phyloP scores from a whole-genome alignment of 2,888 invertebrate genomes.

The Nymphalis urticae region DNA sequence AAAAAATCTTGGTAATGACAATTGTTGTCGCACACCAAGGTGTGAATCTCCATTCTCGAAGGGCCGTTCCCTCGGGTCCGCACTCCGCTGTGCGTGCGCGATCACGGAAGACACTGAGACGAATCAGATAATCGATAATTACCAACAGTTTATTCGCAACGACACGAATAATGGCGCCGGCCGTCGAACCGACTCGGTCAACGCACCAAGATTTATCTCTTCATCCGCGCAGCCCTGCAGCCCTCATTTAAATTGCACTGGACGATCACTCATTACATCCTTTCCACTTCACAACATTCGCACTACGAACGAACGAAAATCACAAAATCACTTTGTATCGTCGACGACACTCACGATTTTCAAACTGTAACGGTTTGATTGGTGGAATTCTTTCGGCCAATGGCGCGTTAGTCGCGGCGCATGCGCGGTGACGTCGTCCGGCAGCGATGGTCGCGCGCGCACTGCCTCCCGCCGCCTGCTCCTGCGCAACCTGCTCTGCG shows the following conservation, averaged over 20 bases:
- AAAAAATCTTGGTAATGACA: too few species aligned
- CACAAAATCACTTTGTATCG: slow-evolving; percentile 21
- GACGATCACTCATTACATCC: slow-evolving; percentile 40
- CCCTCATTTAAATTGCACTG: slow-evolving; percentile 45
- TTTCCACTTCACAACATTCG: slow-evolving; percentile 33
- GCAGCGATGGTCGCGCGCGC: slow-evolving; percentile 57
- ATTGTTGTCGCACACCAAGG: background rate
- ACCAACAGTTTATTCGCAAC: slow-evolving; percentile 51
- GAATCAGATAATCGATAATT: slow-evolving; percentile 47
- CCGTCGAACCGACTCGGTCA: slow-evolving; percentile 56
- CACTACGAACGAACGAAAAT: slow-evolving; percentile 26
- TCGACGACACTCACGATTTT: slow-evolving; percentile 19
- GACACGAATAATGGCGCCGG: slow-evolving; percentile 51
- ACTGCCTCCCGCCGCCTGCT: slow-evolving; percentile 53
- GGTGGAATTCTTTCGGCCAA: slow-evolving; percentile 1
- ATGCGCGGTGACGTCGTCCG: slow-evolving; percentile 46
- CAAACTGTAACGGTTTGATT: slow-evolving; percentile 30
- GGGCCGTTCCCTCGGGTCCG: background rate
- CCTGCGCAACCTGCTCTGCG: slow-evolving; percentile 56
- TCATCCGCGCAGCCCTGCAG: slow-evolving; percentile 36
- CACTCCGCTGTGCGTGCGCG: background rate
- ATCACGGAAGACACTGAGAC: slow-evolving; percentile 10
- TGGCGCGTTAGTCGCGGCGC: slow-evolving; percentile 21
- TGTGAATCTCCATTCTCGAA: background rate
- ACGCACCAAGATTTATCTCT: slow-evolving; percentile 62